These are phyloP conservation scores for Xyrauchen texanus DNA, from an alignment of 2,113 vertebrate genomes.

Conservation along the genomic window DNA sequence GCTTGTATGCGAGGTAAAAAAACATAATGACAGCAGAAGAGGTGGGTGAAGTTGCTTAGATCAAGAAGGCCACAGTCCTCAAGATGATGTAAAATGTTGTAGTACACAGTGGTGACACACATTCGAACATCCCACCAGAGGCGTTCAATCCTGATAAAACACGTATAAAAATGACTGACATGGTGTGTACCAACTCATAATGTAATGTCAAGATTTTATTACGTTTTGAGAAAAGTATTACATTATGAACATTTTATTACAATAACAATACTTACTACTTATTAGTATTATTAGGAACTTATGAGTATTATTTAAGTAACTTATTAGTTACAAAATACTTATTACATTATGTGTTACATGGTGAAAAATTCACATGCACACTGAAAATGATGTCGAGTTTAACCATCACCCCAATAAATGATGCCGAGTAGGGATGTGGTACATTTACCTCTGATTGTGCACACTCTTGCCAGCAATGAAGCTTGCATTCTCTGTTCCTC, in stretches of 20 bases:
- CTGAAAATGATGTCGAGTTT: no score
- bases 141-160: neutral
- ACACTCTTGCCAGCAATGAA: constrained; percentile 12
- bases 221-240: no score
- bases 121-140: neutral
- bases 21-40: constrained; percentile 12
- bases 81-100: neutral
- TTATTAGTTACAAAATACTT: no score
- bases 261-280: no score
- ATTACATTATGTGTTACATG: no score
- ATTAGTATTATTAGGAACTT: no score
- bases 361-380: no score
- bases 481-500: constrained; percentile 7
- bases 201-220: no score
- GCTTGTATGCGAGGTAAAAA: neutral
- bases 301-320: no score
- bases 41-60: neutral
- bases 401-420: no score
- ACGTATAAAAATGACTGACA: no score
- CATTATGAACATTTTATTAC: no score
- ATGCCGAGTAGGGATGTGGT: neutral
- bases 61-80: neutral
- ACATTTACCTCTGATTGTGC: neutral
- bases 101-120: neutral
- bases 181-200: neutral